phyloP scores from a whole-genome alignment of 2,797 vertebrate species.

The Rhodeus uyekii region DNA sequence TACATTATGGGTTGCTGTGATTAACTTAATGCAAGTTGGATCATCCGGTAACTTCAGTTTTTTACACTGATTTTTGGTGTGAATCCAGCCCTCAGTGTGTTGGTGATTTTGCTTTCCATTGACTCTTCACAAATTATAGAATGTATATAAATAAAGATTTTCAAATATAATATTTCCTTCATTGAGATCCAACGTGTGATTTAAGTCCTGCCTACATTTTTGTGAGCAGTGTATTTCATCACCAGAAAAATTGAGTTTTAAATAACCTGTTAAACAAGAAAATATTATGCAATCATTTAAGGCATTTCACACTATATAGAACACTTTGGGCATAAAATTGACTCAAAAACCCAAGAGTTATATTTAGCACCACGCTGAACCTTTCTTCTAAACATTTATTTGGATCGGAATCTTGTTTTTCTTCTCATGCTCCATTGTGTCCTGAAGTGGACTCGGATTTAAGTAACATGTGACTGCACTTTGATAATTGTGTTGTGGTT shows the following conservation, averaged over 20 bases:
- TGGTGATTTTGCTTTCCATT: too few species aligned
- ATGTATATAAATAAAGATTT: too few species aligned
- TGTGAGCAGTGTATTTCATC: too few species aligned
- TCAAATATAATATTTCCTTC: too few species aligned
- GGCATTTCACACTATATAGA: neutral
- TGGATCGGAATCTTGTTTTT: neutral
- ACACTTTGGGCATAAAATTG: neutral
- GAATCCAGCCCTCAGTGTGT: too few species aligned
- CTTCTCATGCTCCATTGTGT: neutral
- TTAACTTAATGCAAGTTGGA: too few species aligned
- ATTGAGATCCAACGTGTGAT: too few species aligned
- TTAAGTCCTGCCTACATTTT: too few species aligned
- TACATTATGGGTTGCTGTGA: too few species aligned
- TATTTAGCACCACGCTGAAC: neutral
- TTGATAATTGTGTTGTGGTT: conserved; percentile 73
- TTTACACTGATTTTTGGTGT: too few species aligned
- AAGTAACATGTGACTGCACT: conserved; percentile 59
- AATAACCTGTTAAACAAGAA: neutral
- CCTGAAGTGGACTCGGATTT: conserved; percentile 49
- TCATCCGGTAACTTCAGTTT: too few species aligned
- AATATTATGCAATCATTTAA: neutral
- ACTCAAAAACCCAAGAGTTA: neutral
- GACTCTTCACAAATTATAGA: too few species aligned
- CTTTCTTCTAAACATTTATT: neutral
- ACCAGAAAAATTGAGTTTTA: neutral